Evolutionary conservation across 2,888 invertebrate species (phyloP), one percentile per base, ranked within the genome.

Genomic region (Hyposoter dolosus): DNA sequence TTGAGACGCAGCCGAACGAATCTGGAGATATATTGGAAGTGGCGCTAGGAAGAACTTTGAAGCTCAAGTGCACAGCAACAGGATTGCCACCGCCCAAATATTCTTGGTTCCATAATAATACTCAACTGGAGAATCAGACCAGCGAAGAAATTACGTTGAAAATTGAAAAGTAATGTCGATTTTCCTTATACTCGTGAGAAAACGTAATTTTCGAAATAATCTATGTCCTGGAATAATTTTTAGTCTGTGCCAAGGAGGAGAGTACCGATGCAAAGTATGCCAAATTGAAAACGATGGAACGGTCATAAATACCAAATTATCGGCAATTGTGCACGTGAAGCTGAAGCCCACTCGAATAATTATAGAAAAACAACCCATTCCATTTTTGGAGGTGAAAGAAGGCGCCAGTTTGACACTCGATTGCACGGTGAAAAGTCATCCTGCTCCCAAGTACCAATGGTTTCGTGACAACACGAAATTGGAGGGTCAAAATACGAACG

Each of bases 41-140:
- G 68, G 83, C 85, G 2, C 53, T 92, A 19, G 91, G 91, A 0
- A 82, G 88, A 10, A 72, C 19, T 15, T 77, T 93, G 43, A 84
- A 50, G 12, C 87, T 94, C 9, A 84, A 76, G 2, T 94, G 93
- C 45, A 85, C 88, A 89, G 94, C 93, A 10, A 74, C 40, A 2
- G 93, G 93, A 17, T 88, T 94, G 72, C 94, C 93, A 76, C 90
- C 91, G 0, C 93, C 93, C 0, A 89, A 47, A 75, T 94, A 93
- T 43, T 68, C 83, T 4, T 94, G 94, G 94, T 92, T 89, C 45
- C 91, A 91, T 15, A 88, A 90, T 50, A 88, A 91, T 83, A 76
- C 74, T 17, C 76, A 86, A 23, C 71, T 93, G 19, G 83, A 80
- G 4, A 82, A 87, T 45, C 89, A 89, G 50, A 90, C 74, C 1